Conservation (phyloP, 1,140 invertebrate genomes). For the Drosophila rhopaloa region DNA sequence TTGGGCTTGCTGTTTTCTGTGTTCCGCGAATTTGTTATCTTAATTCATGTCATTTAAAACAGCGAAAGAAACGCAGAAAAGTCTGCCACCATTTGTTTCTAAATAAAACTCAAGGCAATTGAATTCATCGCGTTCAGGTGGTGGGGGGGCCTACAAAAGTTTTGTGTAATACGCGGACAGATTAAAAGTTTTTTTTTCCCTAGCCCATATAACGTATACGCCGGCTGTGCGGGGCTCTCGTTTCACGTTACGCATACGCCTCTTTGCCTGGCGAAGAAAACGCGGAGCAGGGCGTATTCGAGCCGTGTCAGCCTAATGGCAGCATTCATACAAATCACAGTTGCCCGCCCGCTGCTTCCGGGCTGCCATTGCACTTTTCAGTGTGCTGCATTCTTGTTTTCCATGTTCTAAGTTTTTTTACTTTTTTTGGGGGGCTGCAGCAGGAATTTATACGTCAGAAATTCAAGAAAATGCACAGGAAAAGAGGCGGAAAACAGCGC, state of each 20-base stretch:
- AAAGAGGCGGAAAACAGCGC: constrained; percentile 41
- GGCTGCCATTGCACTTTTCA: constrained; percentile 71
- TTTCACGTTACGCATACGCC: constrained; percentile 59
- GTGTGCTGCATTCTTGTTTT: constrained; percentile 40
- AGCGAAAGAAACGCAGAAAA: constrained; percentile 37
- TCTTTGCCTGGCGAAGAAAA: constrained; percentile 24
- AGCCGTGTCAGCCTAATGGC: constrained; percentile 65
- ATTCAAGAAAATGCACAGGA: constrained; percentile 64
- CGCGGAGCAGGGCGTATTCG: constrained; percentile 21
- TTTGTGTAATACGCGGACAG: constrained; percentile 51
- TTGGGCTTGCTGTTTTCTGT: constrained; percentile 33
- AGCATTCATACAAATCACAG: constrained; percentile 75
- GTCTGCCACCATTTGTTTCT: constrained; percentile 71
- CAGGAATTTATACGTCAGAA: constrained; percentile 68
- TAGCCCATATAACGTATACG: constrained; percentile 42
- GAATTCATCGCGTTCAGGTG: constrained; percentile 52
- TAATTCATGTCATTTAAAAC: constrained; percentile 80
- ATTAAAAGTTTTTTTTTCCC: constrained; percentile 50
- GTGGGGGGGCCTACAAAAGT: constrained; percentile 33
- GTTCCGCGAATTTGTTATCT: constrained; percentile 77
- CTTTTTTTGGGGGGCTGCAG: constrained; percentile 22
- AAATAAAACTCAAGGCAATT: constrained; percentile 78
- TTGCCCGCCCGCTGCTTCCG: constrained; percentile 47
- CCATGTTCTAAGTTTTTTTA: constrained; percentile 17
- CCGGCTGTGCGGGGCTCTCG: constrained; percentile 12